Percentiles rank a stretch among this genome's conserved stretches.
Conservation (phyloP, 1,140 invertebrate species). For the Epicauta chinensis region DNA sequence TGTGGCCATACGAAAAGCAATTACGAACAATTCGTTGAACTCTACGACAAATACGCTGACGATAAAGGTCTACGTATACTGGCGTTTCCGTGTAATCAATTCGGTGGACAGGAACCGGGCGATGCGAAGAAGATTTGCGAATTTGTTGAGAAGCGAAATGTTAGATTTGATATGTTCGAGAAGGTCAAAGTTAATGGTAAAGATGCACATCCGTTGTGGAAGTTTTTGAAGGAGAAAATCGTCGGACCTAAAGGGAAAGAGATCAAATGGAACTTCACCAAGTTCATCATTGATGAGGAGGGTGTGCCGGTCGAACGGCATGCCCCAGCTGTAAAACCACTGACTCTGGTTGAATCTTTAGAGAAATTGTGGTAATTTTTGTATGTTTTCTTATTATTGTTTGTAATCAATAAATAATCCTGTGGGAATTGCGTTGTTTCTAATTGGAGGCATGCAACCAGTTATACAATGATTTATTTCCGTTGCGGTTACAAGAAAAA, state of each 20-base stretch:
- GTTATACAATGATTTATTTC: too few relatives aligned
- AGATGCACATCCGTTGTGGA: constrained; percentile 74
- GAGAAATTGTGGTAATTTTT: constrained; percentile 50
- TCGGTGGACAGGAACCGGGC: constrained; percentile 75
- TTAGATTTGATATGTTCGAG: constrained; percentile 71
- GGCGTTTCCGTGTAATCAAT: constrained; percentile 91
- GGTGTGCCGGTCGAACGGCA: constrained; percentile 77
- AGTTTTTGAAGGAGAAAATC: constrained; percentile 53
- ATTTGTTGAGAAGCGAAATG: constrained; percentile 61
- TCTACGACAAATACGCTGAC: constrained; percentile 65
- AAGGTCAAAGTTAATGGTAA: constrained; percentile 83
- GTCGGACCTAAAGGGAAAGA: constrained; percentile 9
- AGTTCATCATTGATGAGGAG: constrained; percentile 83
- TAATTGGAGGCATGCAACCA: too few relatives aligned
- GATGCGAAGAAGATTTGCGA: constrained; percentile 62
- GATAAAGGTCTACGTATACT: constrained; percentile 62
- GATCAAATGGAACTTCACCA: constrained; percentile 97
- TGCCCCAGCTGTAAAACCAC: constrained; percentile 65
- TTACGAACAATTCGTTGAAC: constrained; percentile 64
- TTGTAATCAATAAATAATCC: not conserved
- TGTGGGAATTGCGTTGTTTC: too few relatives aligned
- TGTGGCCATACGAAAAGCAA: constrained; percentile 75
- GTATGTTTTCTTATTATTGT: not conserved
- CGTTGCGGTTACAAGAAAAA: too few relatives aligned
- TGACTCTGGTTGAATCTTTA: constrained; percentile 55